phyloP scores from a whole-genome alignment of 2,888 invertebrate genomes.

The Hylaea fasciaria region DNA sequence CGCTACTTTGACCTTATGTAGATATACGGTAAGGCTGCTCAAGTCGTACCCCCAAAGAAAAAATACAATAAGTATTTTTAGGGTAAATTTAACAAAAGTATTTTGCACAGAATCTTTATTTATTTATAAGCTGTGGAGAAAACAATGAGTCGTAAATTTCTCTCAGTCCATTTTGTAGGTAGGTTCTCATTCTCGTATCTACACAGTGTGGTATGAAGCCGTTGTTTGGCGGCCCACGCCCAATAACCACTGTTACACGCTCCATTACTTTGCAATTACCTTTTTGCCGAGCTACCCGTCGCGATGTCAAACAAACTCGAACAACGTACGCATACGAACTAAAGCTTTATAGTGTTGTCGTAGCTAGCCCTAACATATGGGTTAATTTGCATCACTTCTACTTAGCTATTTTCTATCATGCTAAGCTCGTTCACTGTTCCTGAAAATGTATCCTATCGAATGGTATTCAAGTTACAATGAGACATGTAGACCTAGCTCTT shows the following conservation, averaged over 20 bases:
- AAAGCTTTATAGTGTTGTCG: slow-evolving; percentile 1
- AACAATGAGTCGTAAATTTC: slow-evolving; percentile 52
- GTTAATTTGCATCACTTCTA: too few species aligned
- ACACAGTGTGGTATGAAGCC: slow-evolving; percentile 11
- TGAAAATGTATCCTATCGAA: too few species aligned
- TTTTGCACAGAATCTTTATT: too few species aligned
- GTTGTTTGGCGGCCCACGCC: slow-evolving; percentile 60
- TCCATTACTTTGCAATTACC: slow-evolving; percentile 74
- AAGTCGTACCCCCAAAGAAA: too few species aligned
- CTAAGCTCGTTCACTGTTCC: too few species aligned
- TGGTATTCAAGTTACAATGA: background rate
- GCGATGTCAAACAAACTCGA: slow-evolving; percentile 51
- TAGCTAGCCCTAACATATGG: background rate
- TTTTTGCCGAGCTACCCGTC: slow-evolving; percentile 56
- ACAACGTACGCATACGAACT: slow-evolving; percentile 39
- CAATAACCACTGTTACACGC: slow-evolving; percentile 71
- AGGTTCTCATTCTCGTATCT: slow-evolving; percentile 42
- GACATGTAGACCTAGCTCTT: background rate
- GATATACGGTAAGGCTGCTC: slow-evolving; percentile 31
- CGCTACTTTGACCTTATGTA: slow-evolving; percentile 24
- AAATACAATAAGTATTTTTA: too few species aligned
- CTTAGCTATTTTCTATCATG: too few species aligned
- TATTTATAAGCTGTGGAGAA: too few species aligned
- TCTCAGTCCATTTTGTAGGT: slow-evolving; percentile 8
- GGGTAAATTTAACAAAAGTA: too few species aligned